phyloP scores from a whole-genome alignment of 2,888 invertebrate genomes.

The Smittia aterrima region DNA sequence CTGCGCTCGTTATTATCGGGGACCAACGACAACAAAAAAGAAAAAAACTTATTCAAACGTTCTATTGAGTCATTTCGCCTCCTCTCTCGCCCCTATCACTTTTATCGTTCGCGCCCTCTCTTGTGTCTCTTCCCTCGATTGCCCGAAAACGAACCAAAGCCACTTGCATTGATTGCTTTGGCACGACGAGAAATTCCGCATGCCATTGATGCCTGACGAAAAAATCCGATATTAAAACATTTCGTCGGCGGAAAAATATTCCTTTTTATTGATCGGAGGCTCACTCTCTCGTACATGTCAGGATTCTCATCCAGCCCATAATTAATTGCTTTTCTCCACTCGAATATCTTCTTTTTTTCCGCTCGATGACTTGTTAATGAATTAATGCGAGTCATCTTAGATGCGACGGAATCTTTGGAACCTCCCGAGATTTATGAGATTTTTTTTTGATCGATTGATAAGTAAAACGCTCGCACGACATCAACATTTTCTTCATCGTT shows the following conservation, averaged over 20 bases:
- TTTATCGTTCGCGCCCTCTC: slow-evolving; percentile 1
- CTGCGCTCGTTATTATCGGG: slow-evolving; percentile 5
- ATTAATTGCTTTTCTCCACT: slow-evolving; percentile 22
- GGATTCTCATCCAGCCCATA: slow-evolving; percentile 35
- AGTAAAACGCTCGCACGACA: not conserved
- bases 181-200: not conserved
- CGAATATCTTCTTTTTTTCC: not conserved
- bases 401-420: not conserved
- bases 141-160: not conserved
- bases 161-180: slow-evolving; percentile 17
- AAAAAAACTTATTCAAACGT: not conserved
- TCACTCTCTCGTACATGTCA: slow-evolving; percentile 30
- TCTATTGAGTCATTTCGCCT: slow-evolving; percentile 13
- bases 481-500: not conserved
- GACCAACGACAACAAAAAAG: not conserved
- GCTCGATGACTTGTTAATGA: slow-evolving; percentile 30
- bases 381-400: slow-evolving; percentile 31
- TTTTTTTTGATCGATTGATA: slow-evolving; percentile 28
- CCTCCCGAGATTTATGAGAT: slow-evolving; percentile 32
- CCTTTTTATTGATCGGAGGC: slow-evolving; percentile 36
- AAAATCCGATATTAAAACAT: not conserved
- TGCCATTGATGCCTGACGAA: not conserved
- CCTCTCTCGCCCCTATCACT: slow-evolving; percentile 6
- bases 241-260: not conserved
- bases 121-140: not conserved